Evolutionary conservation across 2,113 vertebrate species (phyloP), one percentile per base, ranked within the genome.

Genomic region (Colius striatus): DNA sequence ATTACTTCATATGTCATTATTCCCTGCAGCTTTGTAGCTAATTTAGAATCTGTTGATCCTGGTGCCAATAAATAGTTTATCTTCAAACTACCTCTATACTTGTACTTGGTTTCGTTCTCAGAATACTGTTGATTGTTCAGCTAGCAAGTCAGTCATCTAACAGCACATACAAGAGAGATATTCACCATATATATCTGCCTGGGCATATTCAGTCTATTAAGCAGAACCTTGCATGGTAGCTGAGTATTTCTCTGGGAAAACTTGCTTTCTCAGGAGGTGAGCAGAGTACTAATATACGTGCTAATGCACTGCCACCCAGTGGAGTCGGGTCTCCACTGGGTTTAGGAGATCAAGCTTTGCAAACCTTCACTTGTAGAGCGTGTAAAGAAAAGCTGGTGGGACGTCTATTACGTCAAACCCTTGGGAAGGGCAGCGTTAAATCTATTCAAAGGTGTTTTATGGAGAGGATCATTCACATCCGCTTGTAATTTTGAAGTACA

Each of bases 21-120:
- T 96, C 90, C 83, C 88, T 91, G 51, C 89, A 95, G 95, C 92
- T 96, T 94, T 94, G 82, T 92, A 97, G 91, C 79, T 96, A 92
- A 97, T 95, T 97, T 95, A 94, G 88, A 92, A 93, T 84, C 94
- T 96, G 81, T 96, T 94, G 96, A 97, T 97, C 90, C 90, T 58
- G 9, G 61, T 97, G 97, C 94, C 97, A 97, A 81, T 94, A 96
- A 91, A 79, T 88, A 82, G 74, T 90, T 94, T 92, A 94, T 96
- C 91, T 91, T 95, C 90, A 89, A 94, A 73, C 87, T 92, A 47
- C 58, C 57, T 94, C 54, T 86, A 30, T 92, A 76, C 53, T 86
- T 43, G 36, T 73, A 50, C 54, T 72, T 79, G 30, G 36, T 94
- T 95, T 92, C 51, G 18, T 87, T 55, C 27, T 90, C 83, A 75